Conservation (phyloP, 2,888 invertebrate genomes). For the Slavum lentiscoides region DNA sequence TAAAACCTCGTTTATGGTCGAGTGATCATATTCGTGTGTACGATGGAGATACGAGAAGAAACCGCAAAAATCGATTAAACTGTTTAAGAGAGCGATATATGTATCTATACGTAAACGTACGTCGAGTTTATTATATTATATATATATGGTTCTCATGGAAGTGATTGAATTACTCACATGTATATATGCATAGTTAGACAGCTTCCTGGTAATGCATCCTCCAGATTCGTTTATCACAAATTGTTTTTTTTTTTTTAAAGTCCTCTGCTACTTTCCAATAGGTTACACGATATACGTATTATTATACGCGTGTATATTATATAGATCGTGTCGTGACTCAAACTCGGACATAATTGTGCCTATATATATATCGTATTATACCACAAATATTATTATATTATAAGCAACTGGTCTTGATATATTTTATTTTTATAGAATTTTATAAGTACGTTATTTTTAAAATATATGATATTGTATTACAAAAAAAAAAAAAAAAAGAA, state of each 20-base stretch:
- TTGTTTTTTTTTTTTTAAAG: no score
- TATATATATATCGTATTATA: no score
- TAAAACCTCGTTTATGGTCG: slow-evolving; percentile 32
- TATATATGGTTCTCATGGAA: slow-evolving; percentile 17
- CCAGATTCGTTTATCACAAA: not conserved
- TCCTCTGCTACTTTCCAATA: not conserved
- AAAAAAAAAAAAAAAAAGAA: no score
- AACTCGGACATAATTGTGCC: no score
- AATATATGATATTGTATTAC: no score
- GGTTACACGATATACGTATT: not conserved
- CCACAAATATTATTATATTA: no score
- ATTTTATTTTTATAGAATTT: no score
- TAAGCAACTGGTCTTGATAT: no score
- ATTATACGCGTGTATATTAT: not conserved
- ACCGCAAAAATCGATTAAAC: slow-evolving; percentile 53
- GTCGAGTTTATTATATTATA: no score
- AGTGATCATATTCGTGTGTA: not conserved
- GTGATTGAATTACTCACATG: slow-evolving; percentile 7
- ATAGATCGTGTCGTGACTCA: no score
- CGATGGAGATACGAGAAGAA: not conserved
- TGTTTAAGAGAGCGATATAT: slow-evolving; percentile 20
- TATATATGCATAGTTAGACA: not conserved
- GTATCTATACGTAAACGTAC: not conserved
- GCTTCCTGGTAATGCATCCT: slow-evolving; percentile 9
- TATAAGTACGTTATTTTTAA: no score